These are phyloP conservation scores for Squalus acanthias DNA, from an alignment of 2,797 vertebrate species.

Conservation along the genomic window DNA sequence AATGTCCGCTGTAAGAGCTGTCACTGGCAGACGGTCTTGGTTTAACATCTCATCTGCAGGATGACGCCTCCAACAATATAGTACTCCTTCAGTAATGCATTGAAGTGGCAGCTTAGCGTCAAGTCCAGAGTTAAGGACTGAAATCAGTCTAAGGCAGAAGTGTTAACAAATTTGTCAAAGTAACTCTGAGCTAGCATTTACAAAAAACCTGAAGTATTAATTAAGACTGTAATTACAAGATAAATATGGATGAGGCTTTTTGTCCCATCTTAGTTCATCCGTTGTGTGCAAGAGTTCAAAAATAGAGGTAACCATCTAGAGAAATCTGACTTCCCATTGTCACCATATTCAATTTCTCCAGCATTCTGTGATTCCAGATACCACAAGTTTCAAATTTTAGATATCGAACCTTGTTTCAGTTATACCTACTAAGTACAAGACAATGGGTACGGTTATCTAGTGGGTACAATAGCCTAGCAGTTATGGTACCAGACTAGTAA, in stretches of 20 bases:
- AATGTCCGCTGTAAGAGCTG: neutral
- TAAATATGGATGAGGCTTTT: neutral
- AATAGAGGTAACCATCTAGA: neutral
- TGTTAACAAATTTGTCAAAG: neutral
- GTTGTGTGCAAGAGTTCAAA: neutral
- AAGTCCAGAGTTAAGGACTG: neutral
- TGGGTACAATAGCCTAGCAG: neutral
- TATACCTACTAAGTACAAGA: neutral
- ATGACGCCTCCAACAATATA: neutral
- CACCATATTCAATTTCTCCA: neutral
- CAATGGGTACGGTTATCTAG: neutral
- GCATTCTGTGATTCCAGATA: neutral
- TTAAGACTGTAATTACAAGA: neutral
- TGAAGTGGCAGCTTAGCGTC: neutral
- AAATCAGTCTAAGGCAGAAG: neutral
- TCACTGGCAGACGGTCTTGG: neutral
- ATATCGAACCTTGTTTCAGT: neutral
- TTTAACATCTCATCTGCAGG: neutral
- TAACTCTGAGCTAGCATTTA: neutral
- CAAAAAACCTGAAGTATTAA: neutral
- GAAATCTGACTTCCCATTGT: neutral
- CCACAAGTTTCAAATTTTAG: neutral
- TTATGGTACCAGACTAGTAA: neutral
- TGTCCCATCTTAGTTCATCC: neutral
- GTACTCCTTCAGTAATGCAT: neutral